A percentile compares a stretch with the other conserved stretches of the same genome.
phyloP scores from a whole-genome alignment of 2,888 invertebrate genomes.

The Beris morrisii region DNA sequence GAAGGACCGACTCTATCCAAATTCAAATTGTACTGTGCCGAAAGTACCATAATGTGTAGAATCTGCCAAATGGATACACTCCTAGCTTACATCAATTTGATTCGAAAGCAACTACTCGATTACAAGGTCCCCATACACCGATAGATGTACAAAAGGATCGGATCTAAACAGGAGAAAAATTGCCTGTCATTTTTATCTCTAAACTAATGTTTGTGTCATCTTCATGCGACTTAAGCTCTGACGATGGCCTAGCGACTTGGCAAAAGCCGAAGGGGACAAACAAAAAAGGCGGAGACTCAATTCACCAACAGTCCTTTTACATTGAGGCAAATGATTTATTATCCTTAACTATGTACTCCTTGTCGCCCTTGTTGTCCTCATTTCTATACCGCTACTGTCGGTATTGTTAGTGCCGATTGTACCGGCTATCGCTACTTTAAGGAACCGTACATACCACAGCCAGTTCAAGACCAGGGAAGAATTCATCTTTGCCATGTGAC shows the following conservation, averaged over 20 bases:
- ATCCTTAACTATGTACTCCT: constrained; percentile 39
- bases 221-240: constrained; percentile 36
- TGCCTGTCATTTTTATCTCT: constrained; percentile 40
- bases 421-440: constrained; percentile 15
- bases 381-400: constrained; percentile 13
- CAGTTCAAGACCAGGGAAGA: background rate
- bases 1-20: no score
- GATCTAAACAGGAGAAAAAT: constrained; percentile 33
- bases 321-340: constrained; percentile 40
- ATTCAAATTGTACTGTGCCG: no score
- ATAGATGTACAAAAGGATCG: background rate
- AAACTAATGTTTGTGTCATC: constrained; percentile 40
- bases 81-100: no score
- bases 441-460: background rate
- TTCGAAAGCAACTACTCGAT: no score
- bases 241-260: constrained; percentile 22
- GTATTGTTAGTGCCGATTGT: constrained; percentile 11
- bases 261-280: constrained; percentile 23
- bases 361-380: constrained; percentile 39
- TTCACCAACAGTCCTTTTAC: constrained; percentile 38
- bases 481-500: constrained; percentile 27
- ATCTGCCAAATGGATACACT: no score
- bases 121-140: no score
- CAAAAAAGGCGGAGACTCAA: constrained; percentile 40
- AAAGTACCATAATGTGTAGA: no score